A percentile compares a stretch with the other conserved stretches of the same genome.
phyloP scores from a whole-genome alignment of 2,113 vertebrate genomes.

The Rissa tridactyla region DNA sequence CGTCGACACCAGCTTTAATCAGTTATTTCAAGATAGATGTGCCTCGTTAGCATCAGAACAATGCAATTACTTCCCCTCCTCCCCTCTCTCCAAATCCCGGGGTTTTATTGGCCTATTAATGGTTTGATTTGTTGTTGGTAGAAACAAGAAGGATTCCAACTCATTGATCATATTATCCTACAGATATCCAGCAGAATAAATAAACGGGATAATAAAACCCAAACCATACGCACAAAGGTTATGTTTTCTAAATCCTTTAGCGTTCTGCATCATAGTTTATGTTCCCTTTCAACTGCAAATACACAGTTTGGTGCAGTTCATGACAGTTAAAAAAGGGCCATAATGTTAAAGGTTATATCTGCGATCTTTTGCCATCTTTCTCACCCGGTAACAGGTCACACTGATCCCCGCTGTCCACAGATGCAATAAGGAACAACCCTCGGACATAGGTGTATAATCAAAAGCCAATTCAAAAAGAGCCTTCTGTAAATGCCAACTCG shows the following conservation, averaged over 20 bases:
- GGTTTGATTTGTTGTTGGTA: slow-evolving; percentile 72
- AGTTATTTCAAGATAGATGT: slow-evolving; percentile 70
- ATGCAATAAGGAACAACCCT: not conserved
- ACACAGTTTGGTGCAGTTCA: not conserved
- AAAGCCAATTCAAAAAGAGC: slow-evolving; percentile 51
- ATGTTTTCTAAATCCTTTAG: not conserved
- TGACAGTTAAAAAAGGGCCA: slow-evolving; percentile 7
- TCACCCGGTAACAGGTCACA: not conserved
- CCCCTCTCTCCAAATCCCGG: slow-evolving; percentile 53
- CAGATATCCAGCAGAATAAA: slow-evolving; percentile 40
- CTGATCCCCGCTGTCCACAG: not conserved
- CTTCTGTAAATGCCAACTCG: slow-evolving; percentile 38
- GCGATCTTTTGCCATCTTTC: slow-evolving; percentile 34
- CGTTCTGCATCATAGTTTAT: slow-evolving; percentile 8
- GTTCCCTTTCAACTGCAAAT: not conserved
- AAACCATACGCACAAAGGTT: not conserved
- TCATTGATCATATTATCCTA: slow-evolving; percentile 60
- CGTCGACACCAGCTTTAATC: slow-evolving; percentile 58
- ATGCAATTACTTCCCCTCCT: slow-evolving; percentile 68
- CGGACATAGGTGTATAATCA: slow-evolving; percentile 26
- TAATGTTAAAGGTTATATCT: slow-evolving; percentile 40
- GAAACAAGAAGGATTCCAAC: slow-evolving; percentile 58
- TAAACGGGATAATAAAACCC: slow-evolving; percentile 25
- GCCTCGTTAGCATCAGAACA: slow-evolving; percentile 72
- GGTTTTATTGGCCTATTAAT: slow-evolving; percentile 74